Evolutionary conservation across 2,113 vertebrate species (phyloP), one percentile per base, ranked within the genome.

Genomic region (Heterotilapia buettikoferi): DNA sequence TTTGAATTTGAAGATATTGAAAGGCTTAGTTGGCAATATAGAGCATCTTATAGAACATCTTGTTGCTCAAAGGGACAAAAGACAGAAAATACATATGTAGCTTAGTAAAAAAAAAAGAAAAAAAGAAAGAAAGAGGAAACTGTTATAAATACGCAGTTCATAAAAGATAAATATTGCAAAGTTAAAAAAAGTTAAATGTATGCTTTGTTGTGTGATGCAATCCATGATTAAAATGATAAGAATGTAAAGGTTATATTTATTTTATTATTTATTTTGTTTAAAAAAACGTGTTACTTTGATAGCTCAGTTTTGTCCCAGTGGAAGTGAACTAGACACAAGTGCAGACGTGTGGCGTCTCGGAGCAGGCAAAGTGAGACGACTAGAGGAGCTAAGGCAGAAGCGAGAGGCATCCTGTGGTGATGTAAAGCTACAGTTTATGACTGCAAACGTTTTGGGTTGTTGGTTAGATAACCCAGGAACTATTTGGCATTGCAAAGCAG

Each of bases 281-380:
- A 36, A 36, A 54, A 66, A 38, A 13, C 6, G 0, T 66, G 18
- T 66, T 38, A 66, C 19, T 38, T 66, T 38, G 33, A 13, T 66
- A 66, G 33, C 10, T 12, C 61, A 36, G 59, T 66, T 66, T 66
- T 66, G 31, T 66, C 9, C 61, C 61, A 66, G 61, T 66, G 31
- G 61, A 66, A 2, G 33, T 21, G 61, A 66, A 66, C 61, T 21
- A 66, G 33, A 0, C 33, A 66, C 31, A 66, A 38, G 2, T 38
- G 31, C 61, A 66, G 33, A n/a, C n/a, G 3, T 68, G 63, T 68
- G 36, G n/a, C 5, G 5, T 9, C 3, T 71, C 12, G 1, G 19
- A 71, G 5, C 36, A 71, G 7, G 2, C 63, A 5, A 8, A 21
- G 33, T 3, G 11, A 68, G 31, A 38, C 4, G 33, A 21, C 59